phyloP scores from a whole-genome alignment of 2,888 invertebrate genomes.

The Mesoligia furuncula region DNA sequence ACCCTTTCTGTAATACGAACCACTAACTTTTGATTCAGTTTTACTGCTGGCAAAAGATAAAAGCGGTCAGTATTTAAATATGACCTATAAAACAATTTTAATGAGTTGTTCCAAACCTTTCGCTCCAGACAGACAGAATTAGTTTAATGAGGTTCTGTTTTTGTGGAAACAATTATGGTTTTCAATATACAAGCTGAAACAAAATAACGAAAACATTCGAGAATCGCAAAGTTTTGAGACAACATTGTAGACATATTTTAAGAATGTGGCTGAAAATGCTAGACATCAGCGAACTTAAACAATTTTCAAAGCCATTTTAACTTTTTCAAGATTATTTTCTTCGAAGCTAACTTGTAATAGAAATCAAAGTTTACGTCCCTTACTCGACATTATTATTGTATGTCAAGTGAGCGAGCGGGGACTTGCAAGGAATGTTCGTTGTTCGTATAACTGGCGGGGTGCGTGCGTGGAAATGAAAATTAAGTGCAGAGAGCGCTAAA shows the following conservation, averaged over 20 bases:
- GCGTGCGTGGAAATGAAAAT: constrained; percentile 78
- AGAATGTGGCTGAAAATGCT: constrained; percentile 52
- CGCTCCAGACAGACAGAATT: constrained; percentile 11
- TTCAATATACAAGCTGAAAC: constrained; percentile 20
- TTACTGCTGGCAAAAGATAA: constrained; percentile 41
- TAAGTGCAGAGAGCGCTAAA: constrained; percentile 74
- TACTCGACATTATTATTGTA: constrained; percentile 48
- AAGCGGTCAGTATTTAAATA: constrained; percentile 33
- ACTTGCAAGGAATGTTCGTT: constrained; percentile 56
- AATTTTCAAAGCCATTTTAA: constrained; percentile 55
- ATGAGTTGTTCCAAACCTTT: constrained; percentile 45
- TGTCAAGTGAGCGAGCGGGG: constrained; percentile 47
- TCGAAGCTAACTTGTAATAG: constrained; percentile 46
- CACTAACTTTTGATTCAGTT: constrained; percentile 54
- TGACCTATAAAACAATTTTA: constrained; percentile 44
- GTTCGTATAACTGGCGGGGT: constrained; percentile 55
- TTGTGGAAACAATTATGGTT: constrained; percentile 15
- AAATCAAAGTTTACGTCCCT: constrained; percentile 55
- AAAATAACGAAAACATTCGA: constrained; percentile 25
- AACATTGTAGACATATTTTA: constrained; percentile 44
- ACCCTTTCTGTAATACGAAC: constrained; percentile 46
- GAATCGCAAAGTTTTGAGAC: constrained; percentile 34
- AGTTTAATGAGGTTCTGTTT: constrained; percentile 22
- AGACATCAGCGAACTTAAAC: constrained; percentile 50
- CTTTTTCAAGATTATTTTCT: constrained; percentile 55